Base-by-base conservation (phyloP, 2,113 vertebrate genomes). In the Actenoides lindsayi region DNA sequence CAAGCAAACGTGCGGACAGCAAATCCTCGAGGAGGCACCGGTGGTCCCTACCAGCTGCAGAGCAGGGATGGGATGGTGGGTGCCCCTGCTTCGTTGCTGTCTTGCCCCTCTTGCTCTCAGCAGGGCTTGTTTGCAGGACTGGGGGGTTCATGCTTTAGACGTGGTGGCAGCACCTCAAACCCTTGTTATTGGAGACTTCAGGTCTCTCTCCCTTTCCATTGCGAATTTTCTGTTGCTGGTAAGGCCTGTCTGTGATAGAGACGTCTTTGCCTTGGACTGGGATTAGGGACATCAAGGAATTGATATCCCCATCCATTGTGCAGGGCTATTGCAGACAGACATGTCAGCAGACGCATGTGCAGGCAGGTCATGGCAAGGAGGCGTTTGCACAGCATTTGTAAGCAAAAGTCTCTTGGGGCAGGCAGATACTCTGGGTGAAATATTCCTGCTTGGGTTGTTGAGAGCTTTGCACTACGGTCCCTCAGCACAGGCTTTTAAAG, bases 11-110 rank as follows among this genome's bases (percentile, higher is more conserved):
- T 4, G 30, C 1, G 17, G 63, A 37, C 78, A 51, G 16, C 44
- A 56, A 41, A 78, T 74, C 63, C 71, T 86, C 0, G 1, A 4
- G 3, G 59, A 80, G 92, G 41, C 0, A 0, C 68, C 1, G 0
- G 13, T 1, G 0, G 39, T 39, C 71, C 35, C 28, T 84, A 8
- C 56, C 46, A 53, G 63, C 37, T 2, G 4, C 56, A 30, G 76
- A 68, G 57, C 2, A 0, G 3, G 50, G 46, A 14, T 6, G 21
- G 74, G n/a, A 6, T 25, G 39, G 11, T 21, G 33, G 6, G 9
- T 46, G 39, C 14, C 44, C 50, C 31, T 1, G 1, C 30, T 53
- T 54, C 1, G 0, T 13, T 30, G 46, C 46, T 87, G 33, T 62
- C 57, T 89, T 2, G 0, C 33, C 14, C 39, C 39, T 5, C 35